Conservation (phyloP, 2,797 vertebrate species). For the Vultur gryphus region DNA sequence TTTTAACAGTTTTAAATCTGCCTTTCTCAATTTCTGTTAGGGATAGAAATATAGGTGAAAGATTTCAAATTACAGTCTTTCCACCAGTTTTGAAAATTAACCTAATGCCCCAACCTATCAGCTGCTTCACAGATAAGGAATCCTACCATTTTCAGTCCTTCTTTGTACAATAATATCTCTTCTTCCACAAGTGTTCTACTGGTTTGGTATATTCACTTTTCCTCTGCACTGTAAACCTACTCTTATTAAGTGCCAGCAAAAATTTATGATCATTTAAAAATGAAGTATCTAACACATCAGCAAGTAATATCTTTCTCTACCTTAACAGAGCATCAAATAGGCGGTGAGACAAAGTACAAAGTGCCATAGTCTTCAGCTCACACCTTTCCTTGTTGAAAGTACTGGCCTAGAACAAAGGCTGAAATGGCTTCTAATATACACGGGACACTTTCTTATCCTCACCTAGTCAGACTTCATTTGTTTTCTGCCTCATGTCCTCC, state of each 20-base stretch:
- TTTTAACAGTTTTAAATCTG: neutral
- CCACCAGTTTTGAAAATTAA: neutral
- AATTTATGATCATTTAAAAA: constrained; percentile 67
- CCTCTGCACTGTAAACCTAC: constrained; percentile 13
- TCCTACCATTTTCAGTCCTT: neutral
- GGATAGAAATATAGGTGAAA: neutral
- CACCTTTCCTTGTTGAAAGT: neutral
- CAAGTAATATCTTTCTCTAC: constrained; percentile 29
- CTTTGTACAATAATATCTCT: neutral
- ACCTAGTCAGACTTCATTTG: neutral
- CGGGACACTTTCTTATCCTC: neutral
- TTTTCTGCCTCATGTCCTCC: neutral
- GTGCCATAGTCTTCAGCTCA: neutral
- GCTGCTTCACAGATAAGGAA: neutral
- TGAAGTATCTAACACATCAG: constrained; percentile 59
- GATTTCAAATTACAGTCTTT: neutral
- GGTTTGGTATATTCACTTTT: neutral
- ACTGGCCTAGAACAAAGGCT: neutral
- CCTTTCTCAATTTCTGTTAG: neutral
- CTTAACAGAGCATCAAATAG: constrained; percentile 38
- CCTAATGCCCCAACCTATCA: neutral
- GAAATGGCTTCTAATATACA: neutral
- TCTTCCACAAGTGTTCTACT: neutral
- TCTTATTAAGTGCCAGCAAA: neutral
- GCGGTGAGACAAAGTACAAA: neutral